Conservation (phyloP, 2,888 invertebrate species). For the Tubulanus polymorphus region DNA sequence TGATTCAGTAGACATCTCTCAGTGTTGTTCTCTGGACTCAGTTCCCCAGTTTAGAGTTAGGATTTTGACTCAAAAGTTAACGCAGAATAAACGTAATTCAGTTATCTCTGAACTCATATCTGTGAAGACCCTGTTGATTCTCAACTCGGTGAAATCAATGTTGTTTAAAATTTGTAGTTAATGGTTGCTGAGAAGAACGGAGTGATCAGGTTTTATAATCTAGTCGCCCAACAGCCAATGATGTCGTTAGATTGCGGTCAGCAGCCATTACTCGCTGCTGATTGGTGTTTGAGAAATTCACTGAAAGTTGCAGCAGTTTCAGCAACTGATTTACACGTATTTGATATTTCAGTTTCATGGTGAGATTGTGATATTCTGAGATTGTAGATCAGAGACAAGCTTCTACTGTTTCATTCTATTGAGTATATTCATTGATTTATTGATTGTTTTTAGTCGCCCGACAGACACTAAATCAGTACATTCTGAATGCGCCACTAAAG, state of each 20-base stretch:
- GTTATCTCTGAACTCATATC: no score
- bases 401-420: not conserved
- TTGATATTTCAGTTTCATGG: constrained; percentile 68
- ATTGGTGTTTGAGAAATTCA: constrained; percentile 66
- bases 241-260: constrained; percentile 60
- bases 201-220: constrained; percentile 69
- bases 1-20: no score
- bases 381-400: not conserved
- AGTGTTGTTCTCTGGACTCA: no score
- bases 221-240: constrained; percentile 60
- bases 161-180: constrained; percentile 56
- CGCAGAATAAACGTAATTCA: no score
- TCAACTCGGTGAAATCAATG: no score
- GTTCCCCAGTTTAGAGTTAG: no score
- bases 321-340: constrained; percentile 65
- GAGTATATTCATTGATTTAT: constrained; percentile 4
- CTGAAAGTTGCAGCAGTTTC: constrained; percentile 63
- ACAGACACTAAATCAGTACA: constrained; percentile 62
- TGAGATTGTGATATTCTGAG: constrained; percentile 49
- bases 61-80: no score
- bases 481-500: constrained; percentile 62
- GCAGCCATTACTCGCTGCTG: constrained; percentile 64
- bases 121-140: no score
- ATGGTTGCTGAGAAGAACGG: constrained; percentile 73
- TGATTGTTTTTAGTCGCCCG: constrained; percentile 59